Evolutionary conservation across 2,113 vertebrate genomes (phyloP), one percentile per base, ranked within the genome.

Genomic region (Chlamydotis undulata): DNA sequence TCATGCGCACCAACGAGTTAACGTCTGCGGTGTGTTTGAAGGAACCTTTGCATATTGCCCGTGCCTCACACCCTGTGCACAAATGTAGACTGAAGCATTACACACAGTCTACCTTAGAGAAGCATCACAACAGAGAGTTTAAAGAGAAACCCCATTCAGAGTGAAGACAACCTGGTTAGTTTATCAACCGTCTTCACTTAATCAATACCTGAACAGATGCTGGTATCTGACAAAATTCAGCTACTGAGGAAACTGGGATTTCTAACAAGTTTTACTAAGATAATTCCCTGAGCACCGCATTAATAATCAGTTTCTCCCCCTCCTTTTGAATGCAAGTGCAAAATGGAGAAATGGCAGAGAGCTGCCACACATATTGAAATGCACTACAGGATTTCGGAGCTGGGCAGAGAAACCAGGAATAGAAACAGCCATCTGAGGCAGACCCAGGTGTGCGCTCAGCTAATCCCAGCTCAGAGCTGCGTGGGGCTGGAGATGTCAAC

Each of bases 351-450:
- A 16, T 0, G 4, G 74, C 80, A 65, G 57, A 21, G 41, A 89
- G 84, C 56, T 77, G 71, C 28, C 75, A 29, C 39, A 24, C 68
- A 50, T 11, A 50, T 11, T 29, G 71, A 47, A 64, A 60, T 60
- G 52, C 31, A 8, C 29, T 52, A 24, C 55, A 45, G 37, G 57
- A 47, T 57, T 84, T 25, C 41, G 57, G 79, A 71, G 68, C 23
- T 50, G 81, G 73, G 83, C 76, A 86, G 77, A 60, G 63, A 24
- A 50, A 47, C 74, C 92, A 94, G 90, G 87, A 92, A 94, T 10
- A 95, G 93, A 41, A 93, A 56, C 84, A 55, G 78, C 5, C 5
- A 1, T 55, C 68, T 43, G 41, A 73, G 45, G 68, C 77, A 92
- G 73, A 14, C 24, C 13, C 90, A 73, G 83, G 87, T 87, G 94